phyloP scores from a whole-genome alignment of 2,888 invertebrate genomes.

The Yponomeuta sedellus region DNA sequence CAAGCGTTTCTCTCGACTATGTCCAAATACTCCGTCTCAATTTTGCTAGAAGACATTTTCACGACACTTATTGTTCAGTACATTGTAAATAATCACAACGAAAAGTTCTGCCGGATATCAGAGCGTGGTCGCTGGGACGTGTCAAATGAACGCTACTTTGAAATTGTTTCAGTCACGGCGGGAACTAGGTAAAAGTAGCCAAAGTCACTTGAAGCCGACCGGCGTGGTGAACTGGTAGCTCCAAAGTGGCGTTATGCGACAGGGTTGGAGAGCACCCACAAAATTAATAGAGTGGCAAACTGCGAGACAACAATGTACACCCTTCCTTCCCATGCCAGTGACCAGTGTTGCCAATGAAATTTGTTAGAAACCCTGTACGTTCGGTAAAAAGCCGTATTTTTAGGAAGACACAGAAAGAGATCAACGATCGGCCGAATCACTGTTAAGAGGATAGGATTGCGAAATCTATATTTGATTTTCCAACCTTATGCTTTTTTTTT shows the following conservation, averaged over 20 bases:
- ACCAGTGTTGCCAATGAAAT: not conserved
- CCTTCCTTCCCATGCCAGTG: slow-evolving; percentile 35
- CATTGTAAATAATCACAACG: slow-evolving; percentile 25
- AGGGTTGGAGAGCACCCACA: not conserved
- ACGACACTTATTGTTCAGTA: slow-evolving; percentile 31
- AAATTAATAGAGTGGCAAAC: not conserved
- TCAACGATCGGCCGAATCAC: no score
- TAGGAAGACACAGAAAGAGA: no score
- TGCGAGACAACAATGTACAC: slow-evolving; percentile 29
- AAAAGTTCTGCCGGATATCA: slow-evolving; percentile 11
- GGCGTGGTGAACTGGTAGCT: not conserved
- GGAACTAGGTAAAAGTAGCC: not conserved
- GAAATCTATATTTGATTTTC: no score
- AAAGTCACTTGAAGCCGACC: not conserved
- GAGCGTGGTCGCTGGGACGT: slow-evolving; percentile 16
- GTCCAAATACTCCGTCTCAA: slow-evolving; percentile 85
- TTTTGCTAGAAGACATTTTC: slow-evolving; percentile 38
- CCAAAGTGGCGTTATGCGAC: not conserved
- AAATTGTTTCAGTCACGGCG: not conserved
- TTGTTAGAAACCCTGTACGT: no score
- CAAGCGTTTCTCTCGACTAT: slow-evolving; percentile 83
- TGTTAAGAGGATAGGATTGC: no score
- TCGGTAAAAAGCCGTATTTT: no score
- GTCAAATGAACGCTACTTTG: slow-evolving; percentile 11
- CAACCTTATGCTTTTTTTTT: no score